Evolutionary conservation across 2,888 invertebrate species (phyloP).

Genomic region (Alloplasta piceator): DNA sequence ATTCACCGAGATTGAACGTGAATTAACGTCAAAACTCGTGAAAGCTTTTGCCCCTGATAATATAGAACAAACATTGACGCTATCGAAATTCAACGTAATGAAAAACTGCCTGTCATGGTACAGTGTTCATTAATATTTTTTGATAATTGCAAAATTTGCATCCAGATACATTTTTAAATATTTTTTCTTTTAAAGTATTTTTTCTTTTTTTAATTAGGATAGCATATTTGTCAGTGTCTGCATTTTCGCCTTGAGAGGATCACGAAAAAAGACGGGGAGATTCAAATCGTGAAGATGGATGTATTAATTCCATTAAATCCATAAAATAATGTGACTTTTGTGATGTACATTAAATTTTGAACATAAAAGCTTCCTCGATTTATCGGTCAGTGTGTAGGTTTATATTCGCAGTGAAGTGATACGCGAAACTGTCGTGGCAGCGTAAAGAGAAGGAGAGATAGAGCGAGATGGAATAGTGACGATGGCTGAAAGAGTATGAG

Average conservation of each 20-base stretch:
- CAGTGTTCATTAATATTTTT: neutral
- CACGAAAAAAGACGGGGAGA: too few relatives aligned
- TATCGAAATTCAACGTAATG: too few relatives aligned
- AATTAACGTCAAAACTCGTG: constrained; percentile 22
- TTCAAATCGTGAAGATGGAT: constrained; percentile 12
- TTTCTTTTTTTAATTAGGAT: too few relatives aligned
- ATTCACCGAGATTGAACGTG: constrained; percentile 46
- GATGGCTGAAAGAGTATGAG: neutral
- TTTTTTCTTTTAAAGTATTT: too few relatives aligned
- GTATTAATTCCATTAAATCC: constrained; percentile 28
- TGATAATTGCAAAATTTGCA: neutral
- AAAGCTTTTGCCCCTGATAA: neutral
- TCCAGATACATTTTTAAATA: too few relatives aligned
- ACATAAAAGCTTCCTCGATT: constrained; percentile 27
- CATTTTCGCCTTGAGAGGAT: too few relatives aligned
- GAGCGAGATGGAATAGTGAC: constrained; percentile 12
- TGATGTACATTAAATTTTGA: neutral
- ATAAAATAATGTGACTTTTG: constrained; percentile 4
- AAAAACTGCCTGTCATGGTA: too few relatives aligned
- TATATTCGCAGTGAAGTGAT: constrained; percentile 12
- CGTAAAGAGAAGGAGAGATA: constrained; percentile 21
- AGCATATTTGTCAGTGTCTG: too few relatives aligned
- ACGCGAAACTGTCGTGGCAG: constrained; percentile 29
- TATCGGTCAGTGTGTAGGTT: constrained; percentile 22
- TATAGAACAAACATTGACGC: too few relatives aligned